Percentiles rank a stretch among this genome's conserved stretches.
Evolutionary conservation across 23 tunicate genomes (phyloP).

Genomic region (Ascidia mentula): DNA sequence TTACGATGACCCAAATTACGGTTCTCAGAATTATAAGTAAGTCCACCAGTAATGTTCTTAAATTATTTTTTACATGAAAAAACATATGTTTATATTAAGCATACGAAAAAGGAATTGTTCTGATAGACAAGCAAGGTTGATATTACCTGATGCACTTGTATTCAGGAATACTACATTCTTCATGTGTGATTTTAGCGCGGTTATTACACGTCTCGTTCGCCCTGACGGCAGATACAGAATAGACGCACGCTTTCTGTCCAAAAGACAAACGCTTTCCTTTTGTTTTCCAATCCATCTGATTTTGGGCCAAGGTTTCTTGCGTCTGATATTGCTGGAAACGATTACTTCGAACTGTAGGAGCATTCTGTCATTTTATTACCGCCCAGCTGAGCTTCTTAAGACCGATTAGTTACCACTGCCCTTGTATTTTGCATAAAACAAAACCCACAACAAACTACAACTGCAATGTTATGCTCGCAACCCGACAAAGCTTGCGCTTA

Average conservation of each 20-base stretch:
- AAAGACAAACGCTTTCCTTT: constrained; percentile 76
- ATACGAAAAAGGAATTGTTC: too few species aligned
- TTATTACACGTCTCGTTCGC: constrained; percentile 46
- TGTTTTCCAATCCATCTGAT: constrained; percentile 74
- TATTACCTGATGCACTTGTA: constrained; percentile 59
- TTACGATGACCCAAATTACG: background rate
- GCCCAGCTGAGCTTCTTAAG: too few species aligned
- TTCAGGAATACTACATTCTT: constrained; percentile 51
- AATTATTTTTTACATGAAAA: too few species aligned
- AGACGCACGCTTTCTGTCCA: constrained; percentile 46
- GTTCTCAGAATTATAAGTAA: background rate
- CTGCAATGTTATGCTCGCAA: background rate
- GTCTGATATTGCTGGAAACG: constrained; percentile 45
- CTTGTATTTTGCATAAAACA: background rate
- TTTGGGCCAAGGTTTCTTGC: constrained; percentile 82
- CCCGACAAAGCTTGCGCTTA: background rate
- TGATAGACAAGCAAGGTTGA: too few species aligned
- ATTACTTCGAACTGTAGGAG: constrained; percentile 44
- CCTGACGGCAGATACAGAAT: constrained; percentile 85
- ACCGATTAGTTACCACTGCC: too few species aligned
- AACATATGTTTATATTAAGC: too few species aligned
- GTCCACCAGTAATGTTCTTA: too few species aligned
- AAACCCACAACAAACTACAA: too few species aligned
- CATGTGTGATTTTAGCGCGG: constrained; percentile 49
- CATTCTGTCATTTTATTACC: background rate